Conservation (phyloP, 2,888 invertebrate genomes). For the Leucoma salicis region DNA sequence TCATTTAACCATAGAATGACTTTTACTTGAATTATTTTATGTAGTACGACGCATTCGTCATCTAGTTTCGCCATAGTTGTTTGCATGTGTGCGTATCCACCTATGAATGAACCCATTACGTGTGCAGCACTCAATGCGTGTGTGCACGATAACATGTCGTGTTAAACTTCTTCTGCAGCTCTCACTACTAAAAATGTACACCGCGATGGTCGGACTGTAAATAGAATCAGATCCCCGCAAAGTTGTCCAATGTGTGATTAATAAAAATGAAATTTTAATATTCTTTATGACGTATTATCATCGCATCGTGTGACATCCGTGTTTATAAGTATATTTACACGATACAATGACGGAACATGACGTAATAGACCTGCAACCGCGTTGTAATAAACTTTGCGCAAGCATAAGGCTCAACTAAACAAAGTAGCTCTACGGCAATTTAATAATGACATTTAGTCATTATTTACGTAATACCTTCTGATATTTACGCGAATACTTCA, state of each 20-base stretch:
- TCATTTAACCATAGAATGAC: too few species aligned
- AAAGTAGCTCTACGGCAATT: too few species aligned
- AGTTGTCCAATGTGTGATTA: conserved; percentile 30
- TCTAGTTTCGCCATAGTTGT: conserved; percentile 8
- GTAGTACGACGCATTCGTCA: conserved; percentile 5
- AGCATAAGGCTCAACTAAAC: too few species aligned
- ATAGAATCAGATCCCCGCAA: conserved; percentile 60
- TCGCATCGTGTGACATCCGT: conserved; percentile 50
- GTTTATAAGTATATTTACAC: conserved; percentile 47
- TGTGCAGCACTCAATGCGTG: too few species aligned
- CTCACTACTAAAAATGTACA: conserved; percentile 54
- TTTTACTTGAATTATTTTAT: too few species aligned
- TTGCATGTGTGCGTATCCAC: conserved; percentile 17
- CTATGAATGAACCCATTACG: conserved; percentile 47
- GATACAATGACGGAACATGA: neutral
- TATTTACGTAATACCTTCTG: too few species aligned
- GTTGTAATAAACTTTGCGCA: too few species aligned
- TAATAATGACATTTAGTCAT: too few species aligned
- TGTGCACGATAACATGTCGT: conserved; percentile 3
- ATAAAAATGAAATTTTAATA: conserved; percentile 17
- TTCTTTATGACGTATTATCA: too few species aligned
- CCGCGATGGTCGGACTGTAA: conserved; percentile 70
- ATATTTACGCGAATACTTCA: too few species aligned
- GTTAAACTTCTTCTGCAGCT: conserved; percentile 23
- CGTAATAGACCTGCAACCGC: too few species aligned